Evolutionary conservation across 1,140 invertebrate species (phyloP), one percentile per base, ranked within the genome.

Genomic region (Drosophila miranda): DNA sequence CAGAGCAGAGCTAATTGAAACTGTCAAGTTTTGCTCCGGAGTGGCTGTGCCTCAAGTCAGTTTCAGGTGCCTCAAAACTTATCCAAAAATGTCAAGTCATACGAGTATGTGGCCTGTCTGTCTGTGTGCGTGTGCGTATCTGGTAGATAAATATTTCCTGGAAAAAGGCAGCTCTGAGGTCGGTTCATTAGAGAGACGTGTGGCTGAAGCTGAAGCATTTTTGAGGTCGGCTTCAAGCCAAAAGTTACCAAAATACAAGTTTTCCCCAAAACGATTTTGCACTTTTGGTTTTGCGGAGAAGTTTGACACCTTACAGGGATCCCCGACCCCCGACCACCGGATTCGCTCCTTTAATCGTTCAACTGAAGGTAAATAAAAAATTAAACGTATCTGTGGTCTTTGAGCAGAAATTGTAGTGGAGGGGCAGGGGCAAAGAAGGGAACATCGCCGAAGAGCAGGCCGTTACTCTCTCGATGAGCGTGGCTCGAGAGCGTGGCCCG

Each of bases 1-100:
- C 16, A 16, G 16, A 16, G 58, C 9, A 19, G 43, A 57, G 70
- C 79, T 83, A 83, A 83, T 83, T 83, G 79, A 83, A 83, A 83
- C 67, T 74, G 64, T 67, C 61, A 73, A 63, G 63, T 72, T 72
- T 66, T 68, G 51, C 51, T 56, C 62, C 9, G 34, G 3, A 38
- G 3, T 13, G 9, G 34, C 34, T 28, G 61, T 51, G 70, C 69
- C 69, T 57, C 69, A 52, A 74, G 70, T 57, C 70, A 74, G 34
- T 57, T 28, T 42, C 68, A 64, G 70, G 70, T 74, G 59, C 42
- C 48, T 68, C 64, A 41, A 56, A 68, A 68, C 50, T 68, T 69
- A 26, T 21, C 54, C 49, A 44, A 46, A 44, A 50, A 64, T 54
- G 64, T 67, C 62, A 68, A 19, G 63, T 68, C 63, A 5, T 38